Base-by-base conservation (phyloP, 1,140 invertebrate species). In the Scaptomyza graminum region DNA sequence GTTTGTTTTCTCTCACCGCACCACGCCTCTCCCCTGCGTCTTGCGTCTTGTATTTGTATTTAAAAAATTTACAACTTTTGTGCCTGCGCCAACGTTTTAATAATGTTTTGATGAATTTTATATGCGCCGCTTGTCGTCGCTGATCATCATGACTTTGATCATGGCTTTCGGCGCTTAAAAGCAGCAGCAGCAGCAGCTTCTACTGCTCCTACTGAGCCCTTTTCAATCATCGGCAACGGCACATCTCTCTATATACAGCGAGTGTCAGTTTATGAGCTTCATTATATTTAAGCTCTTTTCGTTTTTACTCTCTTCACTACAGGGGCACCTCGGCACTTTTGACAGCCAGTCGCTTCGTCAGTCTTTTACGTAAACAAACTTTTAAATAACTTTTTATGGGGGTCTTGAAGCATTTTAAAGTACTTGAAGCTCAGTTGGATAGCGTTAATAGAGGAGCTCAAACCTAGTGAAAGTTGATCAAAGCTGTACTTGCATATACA, bases 51-150 rank as follows among this genome's bases (percentile, higher is more conserved):
- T 87, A 79, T 87, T 87, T 87, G 82, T 87, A 85, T 87, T 87
- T 87, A 82, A 87, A 87, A 56, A 65, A 88, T 88, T 82, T 87
- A 87, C 83, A 87, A 79, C 78, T 79, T 71, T 77, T 78, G 31
- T 66, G 52, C 65, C 49, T 46, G 18, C 25, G 55, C 61, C 56
- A 87, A 82, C 82, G 61, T 87, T 87, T 87, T 88, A 88, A 87
- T 87, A 87, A 87, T 80, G 72, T 88, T 87, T 87, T 83, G 83
- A 83, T 87, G 79, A 88, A 83, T 88, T 87, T 87, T 76, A 87
- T 87, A 88, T 88, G 79, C 83, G 64, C 59, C 76, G 83, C 83
- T 88, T 87, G 83, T 87, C 83, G 83, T 88, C 83, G 83, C 76
- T 51, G 79, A 64, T 79, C 68, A 73, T 69, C 67, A 74, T 71